phyloP scores from a whole-genome alignment of 1,140 invertebrate genomes.

The Marisa cornuarietis region DNA sequence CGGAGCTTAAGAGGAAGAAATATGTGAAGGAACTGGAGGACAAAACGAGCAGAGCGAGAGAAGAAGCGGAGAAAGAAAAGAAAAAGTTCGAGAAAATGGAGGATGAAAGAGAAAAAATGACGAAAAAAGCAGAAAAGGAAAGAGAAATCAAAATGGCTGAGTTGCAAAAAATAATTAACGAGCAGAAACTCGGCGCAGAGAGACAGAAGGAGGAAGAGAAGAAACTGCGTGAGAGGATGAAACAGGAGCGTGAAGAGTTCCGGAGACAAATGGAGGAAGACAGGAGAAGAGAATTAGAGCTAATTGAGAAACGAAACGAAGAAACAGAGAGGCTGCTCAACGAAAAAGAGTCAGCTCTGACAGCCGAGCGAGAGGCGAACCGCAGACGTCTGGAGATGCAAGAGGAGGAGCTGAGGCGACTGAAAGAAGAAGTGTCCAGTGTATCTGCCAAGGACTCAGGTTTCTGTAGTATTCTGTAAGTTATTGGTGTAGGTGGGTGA shows the following conservation, averaged over 20 bases:
- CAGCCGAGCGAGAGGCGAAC: too few relatives aligned
- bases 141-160: neutral
- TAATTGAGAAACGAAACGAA: too few relatives aligned
- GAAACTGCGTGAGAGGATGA: neutral
- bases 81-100: neutral
- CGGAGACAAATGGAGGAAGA: neutral
- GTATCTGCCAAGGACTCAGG: too few relatives aligned
- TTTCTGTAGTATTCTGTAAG: too few relatives aligned
- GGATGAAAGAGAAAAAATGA: neutral
- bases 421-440: too few relatives aligned
- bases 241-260: neutral
- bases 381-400: too few relatives aligned
- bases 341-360: too few relatives aligned
- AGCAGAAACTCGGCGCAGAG: neutral
- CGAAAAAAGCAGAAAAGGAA: neutral
- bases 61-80: slow-evolving; percentile 1
- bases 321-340: too few relatives aligned
- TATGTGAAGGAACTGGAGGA: slow-evolving; percentile 1
- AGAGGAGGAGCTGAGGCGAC: too few relatives aligned
- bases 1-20: slow-evolving; percentile 3
- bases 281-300: neutral
- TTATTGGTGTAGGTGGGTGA: too few relatives aligned
- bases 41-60: neutral
- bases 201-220: neutral
- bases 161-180: neutral